Conservation (phyloP, 2,113 vertebrate species). For the mouse (Mus musculus) region GRCm39 chr2:143712501-143713000, state of each 20-base stretch:
- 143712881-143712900: constrained; percentile 5
- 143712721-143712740: neutral
- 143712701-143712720: neutral
- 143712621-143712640: neutral
- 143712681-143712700: neutral
- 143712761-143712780: neutral
- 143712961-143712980: constrained; percentile 26
- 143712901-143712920: neutral
- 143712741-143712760: neutral
- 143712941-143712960: neutral
- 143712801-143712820: neutral
- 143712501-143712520: constrained; percentile 22
- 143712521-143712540: constrained; percentile 10
- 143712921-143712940: neutral
- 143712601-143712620: neutral
- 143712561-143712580: neutral
- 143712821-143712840: neutral
- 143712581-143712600: constrained; percentile 37
- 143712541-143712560: neutral
- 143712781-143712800: neutral
- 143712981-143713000: neutral
- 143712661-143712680: neutral
- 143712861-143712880: neutral
- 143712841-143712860: neutral
- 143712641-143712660: neutral